These are phyloP conservation scores for Andrena minutula DNA, from an alignment of 2,888 invertebrate species.

Conservation along the genomic window DNA sequence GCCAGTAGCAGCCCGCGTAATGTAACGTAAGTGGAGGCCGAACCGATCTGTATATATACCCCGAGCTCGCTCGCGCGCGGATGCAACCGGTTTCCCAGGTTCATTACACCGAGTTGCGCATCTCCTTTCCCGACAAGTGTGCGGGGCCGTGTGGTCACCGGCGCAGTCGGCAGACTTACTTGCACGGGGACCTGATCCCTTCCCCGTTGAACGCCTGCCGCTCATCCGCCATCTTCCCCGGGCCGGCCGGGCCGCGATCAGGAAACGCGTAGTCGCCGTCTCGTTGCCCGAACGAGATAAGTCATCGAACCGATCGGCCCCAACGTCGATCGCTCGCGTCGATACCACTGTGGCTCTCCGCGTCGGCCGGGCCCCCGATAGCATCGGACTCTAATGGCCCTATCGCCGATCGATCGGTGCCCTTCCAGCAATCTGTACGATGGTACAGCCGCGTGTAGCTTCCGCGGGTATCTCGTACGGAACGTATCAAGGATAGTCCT, in stretches of 20 bases:
- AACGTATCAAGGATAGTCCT: slow-evolving; percentile 9
- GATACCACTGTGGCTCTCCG: slow-evolving; percentile 37
- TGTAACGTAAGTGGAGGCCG: slow-evolving; percentile 73
- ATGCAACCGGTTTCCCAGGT: slow-evolving; percentile 85
- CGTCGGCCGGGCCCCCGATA: slow-evolving; percentile 46
- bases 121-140: slow-evolving; percentile 83
- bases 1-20: slow-evolving; percentile 65
- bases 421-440: slow-evolving; percentile 30
- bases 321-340: slow-evolving; percentile 51
- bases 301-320: slow-evolving; percentile 65
- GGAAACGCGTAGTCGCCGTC: slow-evolving; percentile 61
- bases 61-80: slow-evolving; percentile 61
- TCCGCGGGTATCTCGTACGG: not conserved
- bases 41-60: slow-evolving; percentile 78
- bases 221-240: slow-evolving; percentile 50
- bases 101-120: slow-evolving; percentile 83
- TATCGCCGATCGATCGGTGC: slow-evolving; percentile 50
- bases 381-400: slow-evolving; percentile 59
- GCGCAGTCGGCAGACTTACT: slow-evolving; percentile 69
- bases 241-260: slow-evolving; percentile 54
- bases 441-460: not conserved
- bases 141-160: slow-evolving; percentile 73
- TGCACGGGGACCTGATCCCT: slow-evolving; percentile 74
- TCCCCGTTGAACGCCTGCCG: slow-evolving; percentile 66
- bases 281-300: slow-evolving; percentile 61